Conservation (phyloP, 2,113 vertebrate genomes). For the Dryoscopus gambensis region DNA sequence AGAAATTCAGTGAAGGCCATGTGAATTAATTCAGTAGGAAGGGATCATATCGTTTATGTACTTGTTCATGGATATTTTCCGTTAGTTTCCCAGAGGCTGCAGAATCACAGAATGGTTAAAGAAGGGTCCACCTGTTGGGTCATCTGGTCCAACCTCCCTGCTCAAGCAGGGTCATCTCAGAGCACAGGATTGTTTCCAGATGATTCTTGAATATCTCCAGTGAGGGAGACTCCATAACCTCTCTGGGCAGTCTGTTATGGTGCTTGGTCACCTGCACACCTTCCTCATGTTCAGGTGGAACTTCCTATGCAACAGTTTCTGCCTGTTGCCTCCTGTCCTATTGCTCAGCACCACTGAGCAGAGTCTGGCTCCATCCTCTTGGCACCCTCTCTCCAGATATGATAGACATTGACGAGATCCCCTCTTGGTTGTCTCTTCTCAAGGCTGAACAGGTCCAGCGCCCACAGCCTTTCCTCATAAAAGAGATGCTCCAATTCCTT, state of each 20-base stretch:
- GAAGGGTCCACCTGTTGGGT: neutral
- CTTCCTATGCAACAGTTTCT: neutral
- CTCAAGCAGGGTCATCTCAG: neutral
- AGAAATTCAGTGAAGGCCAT: neutral
- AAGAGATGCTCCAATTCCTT: neutral
- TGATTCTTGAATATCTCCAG: neutral
- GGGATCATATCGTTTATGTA: neutral
- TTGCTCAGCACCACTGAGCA: neutral
- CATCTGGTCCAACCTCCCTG: neutral
- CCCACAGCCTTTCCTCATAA: fast-evolving
- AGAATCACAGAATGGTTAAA: neutral
- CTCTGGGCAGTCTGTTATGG: neutral
- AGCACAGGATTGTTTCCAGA: neutral
- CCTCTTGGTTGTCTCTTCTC: neutral
- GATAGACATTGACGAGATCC: neutral
- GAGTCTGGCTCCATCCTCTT: neutral
- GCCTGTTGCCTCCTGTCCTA: neutral
- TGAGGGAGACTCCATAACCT: neutral
- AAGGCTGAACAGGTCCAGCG: neutral
- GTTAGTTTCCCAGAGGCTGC: neutral
- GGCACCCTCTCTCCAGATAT: neutral
- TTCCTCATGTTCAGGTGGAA: neutral
- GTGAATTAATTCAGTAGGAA: neutral
- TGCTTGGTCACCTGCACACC: neutral
- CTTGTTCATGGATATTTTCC: slow-evolving; percentile 32